Percentiles rank a stretch among this genome's conserved stretches.
Evolutionary conservation across 1,140 invertebrate genomes (phyloP).

Genomic region (Mactra quadrangularis): DNA sequence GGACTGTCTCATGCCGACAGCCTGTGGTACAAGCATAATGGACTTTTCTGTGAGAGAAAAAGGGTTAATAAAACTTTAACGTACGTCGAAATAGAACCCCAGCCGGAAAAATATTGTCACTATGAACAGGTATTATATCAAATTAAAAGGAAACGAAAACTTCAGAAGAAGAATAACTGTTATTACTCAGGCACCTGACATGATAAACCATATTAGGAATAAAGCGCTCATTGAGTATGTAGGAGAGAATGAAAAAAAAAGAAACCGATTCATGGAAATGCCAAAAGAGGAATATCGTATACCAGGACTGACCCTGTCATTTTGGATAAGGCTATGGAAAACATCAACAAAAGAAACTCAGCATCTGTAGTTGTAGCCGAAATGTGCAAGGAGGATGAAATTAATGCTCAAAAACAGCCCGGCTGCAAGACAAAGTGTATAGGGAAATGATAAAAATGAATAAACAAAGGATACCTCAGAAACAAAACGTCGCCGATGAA

Average conservation of each 20-base stretch:
- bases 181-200: neutral
- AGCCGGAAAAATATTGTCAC: neutral
- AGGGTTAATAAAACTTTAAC: constrained; percentile 9
- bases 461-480: neutral
- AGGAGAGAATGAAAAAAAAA: neutral
- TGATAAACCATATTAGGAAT: neutral
- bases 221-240: neutral
- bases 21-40: neutral
- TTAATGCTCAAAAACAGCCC: constrained; percentile 1
- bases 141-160: neutral
- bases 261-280: constrained; percentile 19
- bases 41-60: neutral
- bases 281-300: neutral
- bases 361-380: neutral
- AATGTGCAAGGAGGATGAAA: neutral
- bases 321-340: neutral
- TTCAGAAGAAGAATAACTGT: constrained; percentile 10
- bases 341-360: neutral
- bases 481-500: neutral
- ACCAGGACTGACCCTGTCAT: constrained; percentile 5
- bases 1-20: too few species aligned
- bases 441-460: constrained; percentile 15
- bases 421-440: constrained; percentile 34
- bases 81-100: constrained; percentile 2
- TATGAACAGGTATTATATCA: constrained; percentile 2